phyloP scores from a whole-genome alignment of 2,113 vertebrate species.

The Seriola rivoliana region DNA sequence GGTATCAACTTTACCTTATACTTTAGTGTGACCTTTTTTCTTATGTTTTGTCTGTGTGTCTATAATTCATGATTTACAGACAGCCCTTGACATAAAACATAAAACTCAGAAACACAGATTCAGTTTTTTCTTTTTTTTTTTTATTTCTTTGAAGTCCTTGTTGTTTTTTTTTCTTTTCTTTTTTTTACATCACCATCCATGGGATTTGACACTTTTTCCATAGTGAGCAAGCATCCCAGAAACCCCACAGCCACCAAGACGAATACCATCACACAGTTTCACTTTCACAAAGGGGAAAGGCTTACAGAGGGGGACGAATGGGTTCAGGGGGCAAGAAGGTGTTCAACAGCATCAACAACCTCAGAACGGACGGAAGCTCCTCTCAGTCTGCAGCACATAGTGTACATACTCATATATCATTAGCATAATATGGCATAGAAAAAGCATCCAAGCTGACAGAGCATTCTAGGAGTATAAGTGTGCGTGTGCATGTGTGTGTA shows the following conservation, averaged over 20 bases:
- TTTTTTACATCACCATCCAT: slow-evolving; percentile 78
- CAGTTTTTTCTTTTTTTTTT: slow-evolving; percentile 51
- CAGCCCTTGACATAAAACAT: background rate
- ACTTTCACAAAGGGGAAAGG: slow-evolving; percentile 75
- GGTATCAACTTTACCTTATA: too few relatives aligned
- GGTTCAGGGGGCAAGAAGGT: slow-evolving; percentile 35
- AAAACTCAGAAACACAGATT: background rate
- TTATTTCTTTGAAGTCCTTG: slow-evolving; percentile 73
- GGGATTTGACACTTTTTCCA: slow-evolving; percentile 78
- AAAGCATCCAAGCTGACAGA: slow-evolving; percentile 80
- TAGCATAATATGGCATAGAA: slow-evolving; percentile 81
- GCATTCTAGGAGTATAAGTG: slow-evolving; percentile 67
- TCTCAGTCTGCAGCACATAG: slow-evolving; percentile 74
- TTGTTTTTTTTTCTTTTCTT: slow-evolving; percentile 40
- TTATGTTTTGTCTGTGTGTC: background rate
- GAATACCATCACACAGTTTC: slow-evolving; percentile 81
- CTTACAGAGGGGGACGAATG: slow-evolving; percentile 42
- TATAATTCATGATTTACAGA: background rate
- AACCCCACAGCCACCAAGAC: slow-evolving; percentile 80
- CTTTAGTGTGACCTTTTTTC: too few relatives aligned
- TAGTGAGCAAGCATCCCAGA: slow-evolving; percentile 79
- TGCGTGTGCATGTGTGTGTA: slow-evolving; percentile 56
- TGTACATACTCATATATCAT: slow-evolving; percentile 81
- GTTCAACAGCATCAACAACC: slow-evolving; percentile 66
- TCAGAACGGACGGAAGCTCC: slow-evolving; percentile 63